These are phyloP conservation scores for Idaea dimidiata DNA, from an alignment of 2,888 invertebrate species.

Conservation along the genomic window DNA sequence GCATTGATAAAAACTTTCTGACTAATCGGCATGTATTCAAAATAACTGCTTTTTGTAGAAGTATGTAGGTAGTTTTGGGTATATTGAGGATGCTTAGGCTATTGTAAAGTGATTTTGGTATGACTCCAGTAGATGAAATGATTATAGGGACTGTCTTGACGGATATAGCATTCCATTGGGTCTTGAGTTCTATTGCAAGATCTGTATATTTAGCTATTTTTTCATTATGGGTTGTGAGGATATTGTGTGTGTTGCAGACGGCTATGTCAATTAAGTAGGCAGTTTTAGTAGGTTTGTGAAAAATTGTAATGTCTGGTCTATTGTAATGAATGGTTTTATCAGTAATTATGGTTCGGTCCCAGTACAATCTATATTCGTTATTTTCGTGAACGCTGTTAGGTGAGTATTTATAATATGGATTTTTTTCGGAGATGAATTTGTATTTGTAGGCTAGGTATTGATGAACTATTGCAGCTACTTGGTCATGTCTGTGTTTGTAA, in stretches of 20 bases:
- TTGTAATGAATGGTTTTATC: conserved; percentile 10
- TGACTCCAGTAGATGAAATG: background rate
- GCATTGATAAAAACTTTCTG: background rate
- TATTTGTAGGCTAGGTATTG: conserved; percentile 13
- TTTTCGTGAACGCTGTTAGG: conserved; percentile 6
- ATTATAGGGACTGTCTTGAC: background rate
- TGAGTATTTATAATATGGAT: conserved; percentile 7
- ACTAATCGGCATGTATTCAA: background rate
- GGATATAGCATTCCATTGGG: conserved; percentile 8
- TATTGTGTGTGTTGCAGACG: conserved; percentile 6
- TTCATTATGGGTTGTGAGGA: background rate
- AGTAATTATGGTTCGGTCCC: conserved; percentile 9
- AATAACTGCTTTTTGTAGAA: background rate
- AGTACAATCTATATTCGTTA: conserved; percentile 7
- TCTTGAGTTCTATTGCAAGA: conserved; percentile 6
- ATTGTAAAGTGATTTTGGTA: background rate
- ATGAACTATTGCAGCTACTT: conserved; percentile 17
- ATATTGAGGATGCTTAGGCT: background rate
- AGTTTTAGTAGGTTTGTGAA: background rate
- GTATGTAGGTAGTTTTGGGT: background rate
- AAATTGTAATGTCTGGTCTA: conserved; percentile 9
- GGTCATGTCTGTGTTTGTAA: conserved; percentile 24
- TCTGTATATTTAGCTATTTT: conserved; percentile 6
- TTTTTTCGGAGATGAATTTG: conserved; percentile 5
- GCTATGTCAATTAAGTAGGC: background rate